Evolutionary conservation across 2,797 vertebrate genomes (phyloP), one percentile per base, ranked within the genome.

Genomic region (Urocyon cinereoargenteus): DNA sequence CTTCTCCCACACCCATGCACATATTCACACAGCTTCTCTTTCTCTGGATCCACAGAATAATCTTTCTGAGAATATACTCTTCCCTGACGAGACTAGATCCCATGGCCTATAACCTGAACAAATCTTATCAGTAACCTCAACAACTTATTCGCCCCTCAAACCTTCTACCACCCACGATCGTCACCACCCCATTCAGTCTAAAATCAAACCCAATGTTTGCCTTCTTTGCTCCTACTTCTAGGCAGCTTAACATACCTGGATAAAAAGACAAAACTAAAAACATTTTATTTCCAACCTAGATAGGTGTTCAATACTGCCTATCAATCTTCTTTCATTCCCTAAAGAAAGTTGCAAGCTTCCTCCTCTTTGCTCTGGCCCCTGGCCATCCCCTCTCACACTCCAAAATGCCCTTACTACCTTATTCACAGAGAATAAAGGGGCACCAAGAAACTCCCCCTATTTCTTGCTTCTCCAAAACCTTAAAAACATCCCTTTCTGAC

Each of bases 401-500:
- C 21, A 89, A 57, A 94, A 89, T 64, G 86, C 57, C 86, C 57
- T 83, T 55, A 75, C 86, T 55, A 62, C 34, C 10, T 89, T 75
- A 89, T 89, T 85, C 45, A 89, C 26, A 73, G 49, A 81, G 55
- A 75, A 83, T 64, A 82, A 21, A 94, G 26, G 66, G 34, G 22
- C 66, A 81, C n/a, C 62, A 94, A 64, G 77, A 75, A 89, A 45
- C n/a, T 81, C 85, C 26, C 2, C 73, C 45, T 45, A 53, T 55
- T 26, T 78, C 78, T 75, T 75, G 57, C 68, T 78, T 83, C 36
- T 75, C 45, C 68, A 75, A n/a, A 94, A 89, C 57, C 34, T 75
- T 34, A 75, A 53, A 89, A 83, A 94, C 28, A 75, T 75, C 34
- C 26, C 78, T 89, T 83, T 94, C 93, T 83, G 28, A 66, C 11